A percentile compares a stretch with the other conserved stretches of the same genome.
phyloP scores from a whole-genome alignment of 2,888 invertebrate genomes.

The Eilema griseolum region DNA sequence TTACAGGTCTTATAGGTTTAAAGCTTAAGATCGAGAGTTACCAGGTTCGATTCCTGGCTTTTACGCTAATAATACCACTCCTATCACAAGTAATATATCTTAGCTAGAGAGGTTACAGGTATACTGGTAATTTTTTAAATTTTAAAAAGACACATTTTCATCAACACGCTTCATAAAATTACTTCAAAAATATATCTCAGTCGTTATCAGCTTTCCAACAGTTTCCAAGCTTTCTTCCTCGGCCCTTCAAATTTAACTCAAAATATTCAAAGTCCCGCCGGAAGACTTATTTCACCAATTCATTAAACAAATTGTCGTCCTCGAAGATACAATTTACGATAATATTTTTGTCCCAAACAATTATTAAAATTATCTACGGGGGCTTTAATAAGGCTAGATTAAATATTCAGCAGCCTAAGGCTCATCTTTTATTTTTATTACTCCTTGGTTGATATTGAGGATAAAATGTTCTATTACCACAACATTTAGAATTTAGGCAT shows the following conservation, averaged over 20 bases:
- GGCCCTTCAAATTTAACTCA: slow-evolving; percentile 12
- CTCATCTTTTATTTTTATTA: slow-evolving; percentile 43
- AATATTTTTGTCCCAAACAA: slow-evolving; percentile 49
- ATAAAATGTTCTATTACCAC: not conserved
- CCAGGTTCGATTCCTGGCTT: no score
- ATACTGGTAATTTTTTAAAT: no score
- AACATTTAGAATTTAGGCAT: not conserved
- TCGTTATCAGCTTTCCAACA: not conserved
- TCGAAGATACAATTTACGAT: slow-evolving; percentile 39
- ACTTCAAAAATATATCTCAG: not conserved
- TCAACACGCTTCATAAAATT: not conserved
- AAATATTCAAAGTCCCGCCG: slow-evolving; percentile 21
- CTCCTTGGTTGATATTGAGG: slow-evolving; percentile 5
- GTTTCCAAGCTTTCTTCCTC: slow-evolving; percentile 7
- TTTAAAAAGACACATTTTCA: not conserved
- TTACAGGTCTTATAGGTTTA: no score
- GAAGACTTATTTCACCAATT: slow-evolving; percentile 44
- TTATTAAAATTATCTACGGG: slow-evolving; percentile 53
- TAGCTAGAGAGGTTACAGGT: no score
- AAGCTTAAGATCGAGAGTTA: no score
- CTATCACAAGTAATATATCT: no score
- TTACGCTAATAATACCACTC: no score
- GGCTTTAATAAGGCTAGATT: slow-evolving; percentile 41
- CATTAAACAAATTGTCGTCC: slow-evolving; percentile 44
- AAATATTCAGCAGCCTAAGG: slow-evolving; percentile 44